A percentile compares a stretch with the other conserved stretches of the same genome.
phyloP scores from a whole-genome alignment of 2,888 invertebrate genomes.

The Idaea straminata region DNA sequence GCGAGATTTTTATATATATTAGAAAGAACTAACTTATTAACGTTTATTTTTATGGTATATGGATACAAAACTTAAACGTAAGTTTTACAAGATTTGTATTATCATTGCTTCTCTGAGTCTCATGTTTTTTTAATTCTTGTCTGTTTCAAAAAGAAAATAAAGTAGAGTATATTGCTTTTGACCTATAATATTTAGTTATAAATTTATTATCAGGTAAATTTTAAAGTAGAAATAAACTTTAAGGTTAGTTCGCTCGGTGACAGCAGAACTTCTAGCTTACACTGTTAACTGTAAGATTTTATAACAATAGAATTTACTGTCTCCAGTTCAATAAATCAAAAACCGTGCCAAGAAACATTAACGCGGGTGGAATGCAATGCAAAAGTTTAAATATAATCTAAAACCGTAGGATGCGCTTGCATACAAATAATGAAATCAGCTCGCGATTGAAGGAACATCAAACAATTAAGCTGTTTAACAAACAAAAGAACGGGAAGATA shows the following conservation, averaged over 20 bases:
- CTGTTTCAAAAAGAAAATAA: too few relatives aligned
- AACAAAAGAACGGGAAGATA: constrained; percentile 31
- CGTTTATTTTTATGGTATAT: too few relatives aligned
- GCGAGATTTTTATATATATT: too few relatives aligned
- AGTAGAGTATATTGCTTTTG: too few relatives aligned
- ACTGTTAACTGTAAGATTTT: background rate
- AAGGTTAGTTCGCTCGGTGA: background rate
- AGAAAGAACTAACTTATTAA: too few relatives aligned
- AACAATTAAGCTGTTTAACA: constrained; percentile 28
- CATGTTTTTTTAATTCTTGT: too few relatives aligned
- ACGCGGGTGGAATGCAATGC: constrained; percentile 10
- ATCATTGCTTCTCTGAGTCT: too few relatives aligned
- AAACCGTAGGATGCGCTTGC: background rate
- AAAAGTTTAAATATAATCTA: background rate
- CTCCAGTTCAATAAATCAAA: background rate
- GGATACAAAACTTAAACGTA: too few relatives aligned
- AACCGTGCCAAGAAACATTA: constrained; percentile 8
- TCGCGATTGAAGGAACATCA: constrained; percentile 13
- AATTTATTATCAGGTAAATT: too few relatives aligned
- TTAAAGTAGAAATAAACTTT: background rate
- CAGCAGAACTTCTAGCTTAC: background rate
- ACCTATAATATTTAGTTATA: too few relatives aligned
- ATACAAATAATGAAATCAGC: constrained; percentile 13
- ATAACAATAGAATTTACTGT: background rate
- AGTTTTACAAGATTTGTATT: too few relatives aligned